phyloP scores from a whole-genome alignment of 2,888 invertebrate species.

The Euphydryas editha region DNA sequence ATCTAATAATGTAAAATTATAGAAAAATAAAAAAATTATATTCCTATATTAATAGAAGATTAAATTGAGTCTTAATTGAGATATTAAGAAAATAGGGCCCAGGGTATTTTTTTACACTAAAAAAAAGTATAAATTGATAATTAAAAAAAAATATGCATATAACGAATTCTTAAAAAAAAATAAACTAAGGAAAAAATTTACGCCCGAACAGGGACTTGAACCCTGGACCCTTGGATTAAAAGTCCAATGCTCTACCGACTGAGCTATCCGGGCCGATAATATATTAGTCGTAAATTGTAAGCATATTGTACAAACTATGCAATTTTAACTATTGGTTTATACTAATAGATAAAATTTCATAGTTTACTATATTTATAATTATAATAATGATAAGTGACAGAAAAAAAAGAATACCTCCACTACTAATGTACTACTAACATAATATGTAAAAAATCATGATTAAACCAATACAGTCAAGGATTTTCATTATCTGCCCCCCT shows the following conservation, averaged over 20 bases:
- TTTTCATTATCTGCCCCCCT: too few relatives aligned
- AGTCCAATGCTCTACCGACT: slow-evolving; percentile 85
- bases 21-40: too few relatives aligned
- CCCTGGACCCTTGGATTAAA: slow-evolving; percentile 85
- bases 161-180: not conserved
- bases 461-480: too few relatives aligned
- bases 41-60: too few relatives aligned
- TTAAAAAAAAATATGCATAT: not conserved
- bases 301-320: not conserved
- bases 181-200: slow-evolving; percentile 21
- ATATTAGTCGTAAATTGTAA: not conserved
- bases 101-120: not conserved
- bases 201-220: slow-evolving; percentile 85
- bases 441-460: too few relatives aligned
- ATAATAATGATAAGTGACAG: too few relatives aligned
- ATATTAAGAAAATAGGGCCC: slow-evolving; percentile 6
- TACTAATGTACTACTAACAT: too few relatives aligned
- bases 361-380: too few relatives aligned
- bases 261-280: slow-evolving; percentile 80
- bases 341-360: too few relatives aligned
- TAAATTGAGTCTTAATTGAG: too few relatives aligned
- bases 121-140: not conserved
- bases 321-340: not conserved
- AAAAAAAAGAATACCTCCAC: too few relatives aligned
- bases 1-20: too few relatives aligned